Evolutionary conservation across 1,140 invertebrate species (phyloP).

Genomic region (Drosophila nigrodunni): DNA sequence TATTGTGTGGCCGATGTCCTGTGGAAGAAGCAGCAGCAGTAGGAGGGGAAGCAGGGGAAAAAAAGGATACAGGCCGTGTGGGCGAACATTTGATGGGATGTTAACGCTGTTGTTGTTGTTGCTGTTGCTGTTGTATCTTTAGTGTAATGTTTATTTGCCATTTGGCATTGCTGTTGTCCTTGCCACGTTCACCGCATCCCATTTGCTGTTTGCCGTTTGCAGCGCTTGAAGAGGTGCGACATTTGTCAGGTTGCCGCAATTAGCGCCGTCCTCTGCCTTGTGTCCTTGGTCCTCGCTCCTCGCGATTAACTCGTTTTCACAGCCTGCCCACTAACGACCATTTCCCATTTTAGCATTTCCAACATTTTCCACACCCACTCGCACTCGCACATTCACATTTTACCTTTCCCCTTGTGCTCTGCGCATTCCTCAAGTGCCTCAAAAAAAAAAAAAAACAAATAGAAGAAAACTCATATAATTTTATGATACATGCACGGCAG

Average conservation of each 20-base stretch:
- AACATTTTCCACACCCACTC: background rate
- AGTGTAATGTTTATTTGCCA: constrained; percentile 76
- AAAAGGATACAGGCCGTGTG: constrained; percentile 25
- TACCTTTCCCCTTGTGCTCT: constrained; percentile 1
- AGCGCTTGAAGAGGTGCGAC: constrained; percentile 59
- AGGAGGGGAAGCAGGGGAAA: background rate
- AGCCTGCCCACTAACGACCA: constrained; percentile 50
- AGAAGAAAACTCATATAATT: constrained; percentile 50
- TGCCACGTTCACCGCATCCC: constrained; percentile 39
- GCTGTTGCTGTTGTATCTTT: constrained; percentile 33
- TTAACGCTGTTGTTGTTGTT: constrained; percentile 20
- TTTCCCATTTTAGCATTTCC: constrained; percentile 18
- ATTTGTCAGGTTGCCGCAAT: constrained; percentile 79
- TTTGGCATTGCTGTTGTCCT: constrained; percentile 43
- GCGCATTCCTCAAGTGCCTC: constrained; percentile 40
- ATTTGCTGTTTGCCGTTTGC: constrained; percentile 58
- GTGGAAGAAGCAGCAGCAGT: background rate
- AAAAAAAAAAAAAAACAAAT: too few species aligned
- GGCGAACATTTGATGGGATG: constrained; percentile 57
- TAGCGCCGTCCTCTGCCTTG: constrained; percentile 47
- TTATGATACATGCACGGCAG: constrained; percentile 52
- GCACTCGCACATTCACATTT: background rate
- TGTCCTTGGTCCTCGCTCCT: constrained; percentile 13
- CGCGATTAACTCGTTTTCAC: constrained; percentile 64
- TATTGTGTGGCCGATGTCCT: constrained; percentile 46